Evolutionary conservation across 1,140 invertebrate species (phyloP), one percentile per base, ranked within the genome.

Genomic region (Drosophila bocqueti): DNA sequence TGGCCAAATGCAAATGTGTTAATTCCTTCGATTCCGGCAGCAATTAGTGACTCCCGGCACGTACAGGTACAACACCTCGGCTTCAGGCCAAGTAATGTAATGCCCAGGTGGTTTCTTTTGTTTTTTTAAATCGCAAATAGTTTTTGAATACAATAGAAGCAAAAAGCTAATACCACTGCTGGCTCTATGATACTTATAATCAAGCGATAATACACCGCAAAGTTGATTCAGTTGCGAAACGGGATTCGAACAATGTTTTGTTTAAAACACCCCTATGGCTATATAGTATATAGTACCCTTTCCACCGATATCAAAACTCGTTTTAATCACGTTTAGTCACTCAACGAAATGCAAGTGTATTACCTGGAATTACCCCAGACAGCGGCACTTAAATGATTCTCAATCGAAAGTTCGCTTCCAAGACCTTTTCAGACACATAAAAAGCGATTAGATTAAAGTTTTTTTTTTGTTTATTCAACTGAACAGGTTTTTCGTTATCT

Each of bases 341-440:
- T 45, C 38, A 36, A 68, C 38, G 13, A 71, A 18, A 71, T 67
- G 47, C 47, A 71, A 68, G 66, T 68, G 49, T 68, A 68, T 71
- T 57, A 31, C 40, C 67, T 57, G 67, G 67, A 71, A 68, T 71
- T 57, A 55, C 64, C 64, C 67, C 64, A 18, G 64, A 31, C 67
- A 71, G 40, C 11, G 38, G 15, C 63, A 52, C 66, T 68, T 66
- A 68, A 66, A 16, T 16, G 46, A 64, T 26, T 36, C 36, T 68
- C 26, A 43, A 66, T 69, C 66, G 66, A 66, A 66, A 52, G 63
- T 38, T 71, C 40, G 47, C 31, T 57, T 26, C 58, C 36, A 63
- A 66, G 58, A 57, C 36, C 52, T 42, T 58, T 58, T 21, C 21
- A 38, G 47, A 21, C 21, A 42, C 15, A 60, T 43, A 31, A 15